Conservation (phyloP, 1,140 invertebrate species). For the Neodiprion virginianus region DNA sequence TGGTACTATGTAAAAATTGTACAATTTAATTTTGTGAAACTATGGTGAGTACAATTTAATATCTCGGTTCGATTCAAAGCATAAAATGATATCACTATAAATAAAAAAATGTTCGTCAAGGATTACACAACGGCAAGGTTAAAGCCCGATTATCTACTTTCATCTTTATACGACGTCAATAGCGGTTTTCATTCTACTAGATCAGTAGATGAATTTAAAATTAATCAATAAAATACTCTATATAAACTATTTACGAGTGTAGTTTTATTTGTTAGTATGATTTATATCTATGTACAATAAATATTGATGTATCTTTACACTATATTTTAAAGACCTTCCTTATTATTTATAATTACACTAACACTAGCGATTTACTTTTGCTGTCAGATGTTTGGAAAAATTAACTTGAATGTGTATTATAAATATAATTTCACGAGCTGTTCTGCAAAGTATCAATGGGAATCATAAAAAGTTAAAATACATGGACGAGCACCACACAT, state of each 20-base stretch:
- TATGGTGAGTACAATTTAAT: too few species aligned
- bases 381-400: conserved; percentile 34
- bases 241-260: conserved; percentile 14
- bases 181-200: not conserved
- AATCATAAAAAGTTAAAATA: conserved; percentile 31
- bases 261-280: conserved; percentile 61
- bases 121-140: too few species aligned
- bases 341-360: conserved; percentile 50
- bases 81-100: too few species aligned
- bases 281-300: conserved; percentile 64
- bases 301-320: conserved; percentile 62
- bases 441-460: conserved; percentile 8
- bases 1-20: too few species aligned
- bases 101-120: too few species aligned
- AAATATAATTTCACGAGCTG: conserved; percentile 39
- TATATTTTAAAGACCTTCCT: conserved; percentile 54
- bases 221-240: not conserved
- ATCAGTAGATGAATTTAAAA: not conserved
- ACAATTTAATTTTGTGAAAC: too few species aligned
- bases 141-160: too few species aligned
- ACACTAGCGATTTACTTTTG: conserved; percentile 37
- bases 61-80: too few species aligned
- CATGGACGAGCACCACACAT: conserved; percentile 32
- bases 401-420: conserved; percentile 47
- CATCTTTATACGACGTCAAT: too few species aligned